Conservation (phyloP, 2,797 vertebrate genomes). For the Vespertilio murinus region DNA sequence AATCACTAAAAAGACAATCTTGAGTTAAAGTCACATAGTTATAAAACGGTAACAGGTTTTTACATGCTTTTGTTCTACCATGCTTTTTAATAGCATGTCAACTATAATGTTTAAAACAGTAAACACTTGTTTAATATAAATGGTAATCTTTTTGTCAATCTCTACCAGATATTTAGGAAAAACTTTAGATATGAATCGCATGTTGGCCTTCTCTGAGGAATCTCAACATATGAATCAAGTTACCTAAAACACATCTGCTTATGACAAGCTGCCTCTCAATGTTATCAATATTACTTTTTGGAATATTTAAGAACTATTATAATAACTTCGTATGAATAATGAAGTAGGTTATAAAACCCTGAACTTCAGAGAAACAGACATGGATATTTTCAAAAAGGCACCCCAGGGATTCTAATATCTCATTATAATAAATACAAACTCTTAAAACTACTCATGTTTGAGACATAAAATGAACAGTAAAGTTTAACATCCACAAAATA, state of each 20-base stretch:
- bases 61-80: slow-evolving; percentile 25
- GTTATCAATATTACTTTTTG: slow-evolving; percentile 28
- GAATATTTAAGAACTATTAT: not conserved
- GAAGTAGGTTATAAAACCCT: not conserved
- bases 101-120: slow-evolving; percentile 34
- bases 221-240: not conserved
- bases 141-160: slow-evolving; percentile 25
- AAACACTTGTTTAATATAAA: slow-evolving; percentile 46
- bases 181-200: slow-evolving; percentile 33
- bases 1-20: slow-evolving; percentile 21
- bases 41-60: slow-evolving; percentile 15
- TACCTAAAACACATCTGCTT: slow-evolving; percentile 33
- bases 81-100: slow-evolving; percentile 33
- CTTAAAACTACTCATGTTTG: not conserved
- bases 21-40: slow-evolving; percentile 31
- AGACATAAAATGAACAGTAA: not conserved
- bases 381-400: not conserved
- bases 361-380: not conserved
- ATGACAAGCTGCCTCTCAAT: slow-evolving; percentile 9
- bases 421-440: slow-evolving; percentile 4
- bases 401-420: not conserved
- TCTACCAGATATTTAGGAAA: slow-evolving; percentile 37
- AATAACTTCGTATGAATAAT: slow-evolving; percentile 40
- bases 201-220: not conserved
- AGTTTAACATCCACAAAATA: not conserved